Base-by-base conservation (phyloP, 2,888 invertebrate species). In the Chrysotoxum bicinctum region DNA sequence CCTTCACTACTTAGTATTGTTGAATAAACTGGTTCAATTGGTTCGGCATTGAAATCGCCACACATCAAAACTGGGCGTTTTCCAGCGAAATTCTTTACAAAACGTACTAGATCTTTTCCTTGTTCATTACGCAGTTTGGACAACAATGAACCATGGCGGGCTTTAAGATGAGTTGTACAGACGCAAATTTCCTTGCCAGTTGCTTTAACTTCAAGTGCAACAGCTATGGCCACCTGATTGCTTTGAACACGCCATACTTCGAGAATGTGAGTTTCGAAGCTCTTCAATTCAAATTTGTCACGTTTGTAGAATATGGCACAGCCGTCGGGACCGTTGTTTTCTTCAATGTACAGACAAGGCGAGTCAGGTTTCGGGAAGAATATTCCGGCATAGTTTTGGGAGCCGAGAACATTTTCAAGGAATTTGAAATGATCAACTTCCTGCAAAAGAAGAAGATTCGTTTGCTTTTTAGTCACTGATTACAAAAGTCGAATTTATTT, bases 21-120 rank as follows among this genome's bases (percentile, higher is more conserved):
- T 26, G 92, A 90, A 89, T 96, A 96, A 3, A 96, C 94, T 0
- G 95, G 94, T 90, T 96, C 96, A 5, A 91, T 92, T 0, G 95
- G 95, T 89, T 95, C 95, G 0, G 96, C 96, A 90, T 96, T 96
- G 89, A 96, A 96, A 90, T 96, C 96, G 0, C 96, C 96, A 88
- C 95, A 95, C 3, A 96, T 88, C 52, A 96, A 91, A 4, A 95
- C 90, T 0, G 96, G 95, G 73, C 93, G 92, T 2, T 92, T 91
- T 0, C 90, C 91, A 35, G 92, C 92, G 70, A 93, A 91, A 37
- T 91, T 89, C 9, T 92, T 90, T 1, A 94, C 91, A 88, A 95
- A 95, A 16, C 93, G 92, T 62, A 95, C 89, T 52, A 95, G 90
- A 90, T 95, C 95, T 87, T 94, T 94, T 37, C 95, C 95, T 91